Conservation (phyloP, 1,140 invertebrate genomes). For the Megalopta genalis region DNA sequence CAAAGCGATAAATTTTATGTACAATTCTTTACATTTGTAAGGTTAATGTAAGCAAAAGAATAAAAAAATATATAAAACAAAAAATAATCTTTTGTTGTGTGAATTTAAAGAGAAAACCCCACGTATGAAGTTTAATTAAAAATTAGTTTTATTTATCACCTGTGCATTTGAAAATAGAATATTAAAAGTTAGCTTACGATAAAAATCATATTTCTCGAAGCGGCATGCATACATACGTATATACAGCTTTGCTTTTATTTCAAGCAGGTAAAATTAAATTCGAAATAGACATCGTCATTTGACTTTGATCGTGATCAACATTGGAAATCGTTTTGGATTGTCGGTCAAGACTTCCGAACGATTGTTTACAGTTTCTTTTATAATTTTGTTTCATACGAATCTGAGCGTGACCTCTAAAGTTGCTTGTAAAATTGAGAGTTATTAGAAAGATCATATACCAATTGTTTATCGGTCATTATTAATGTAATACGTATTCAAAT, state of each 20-base stretch:
- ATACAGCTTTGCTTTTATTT: constrained; percentile 40
- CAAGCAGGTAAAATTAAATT: constrained; percentile 27
- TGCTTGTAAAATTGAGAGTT: constrained; percentile 28
- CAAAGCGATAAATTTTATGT: not conserved
- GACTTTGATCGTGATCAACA: constrained; percentile 23
- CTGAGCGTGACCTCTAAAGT: constrained; percentile 23
- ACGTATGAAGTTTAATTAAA: constrained; percentile 20
- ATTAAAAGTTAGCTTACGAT: constrained; percentile 45
- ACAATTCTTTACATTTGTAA: not conserved
- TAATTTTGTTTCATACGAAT: constrained; percentile 1
- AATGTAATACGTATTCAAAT: not conserved
- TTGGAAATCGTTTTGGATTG: constrained; percentile 51
- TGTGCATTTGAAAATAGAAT: constrained; percentile 52
- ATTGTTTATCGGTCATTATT: constrained; percentile 20
- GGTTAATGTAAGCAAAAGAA: not conserved
- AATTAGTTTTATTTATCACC: constrained; percentile 45
- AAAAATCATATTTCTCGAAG: constrained; percentile 40
- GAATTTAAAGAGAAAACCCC: not conserved
- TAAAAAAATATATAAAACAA: not conserved
- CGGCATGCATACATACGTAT: constrained; percentile 38
- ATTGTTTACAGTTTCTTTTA: constrained; percentile 24
- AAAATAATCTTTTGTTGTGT: not conserved
- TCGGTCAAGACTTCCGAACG: constrained; percentile 33
- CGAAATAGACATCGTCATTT: constrained; percentile 19
- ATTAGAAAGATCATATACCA: constrained; percentile 25